Conservation (phyloP, 2,797 vertebrate genomes). For the Spheniscus humboldti region DNA sequence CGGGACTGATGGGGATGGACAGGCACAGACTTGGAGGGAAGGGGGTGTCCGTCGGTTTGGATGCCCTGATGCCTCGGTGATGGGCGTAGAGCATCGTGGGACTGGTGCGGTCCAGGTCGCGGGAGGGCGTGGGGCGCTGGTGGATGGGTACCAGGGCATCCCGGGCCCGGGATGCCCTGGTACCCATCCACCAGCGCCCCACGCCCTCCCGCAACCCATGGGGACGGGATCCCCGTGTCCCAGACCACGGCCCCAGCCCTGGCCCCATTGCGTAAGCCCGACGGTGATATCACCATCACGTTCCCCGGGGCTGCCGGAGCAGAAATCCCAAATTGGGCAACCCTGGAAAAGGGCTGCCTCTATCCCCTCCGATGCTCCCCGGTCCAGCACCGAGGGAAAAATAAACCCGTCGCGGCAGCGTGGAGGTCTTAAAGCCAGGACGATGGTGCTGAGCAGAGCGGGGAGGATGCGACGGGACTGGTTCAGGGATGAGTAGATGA, state of each 20-base stretch:
- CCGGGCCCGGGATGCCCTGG: neutral
- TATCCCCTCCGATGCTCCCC: accelerated
- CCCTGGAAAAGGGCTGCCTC: neutral
- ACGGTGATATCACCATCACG: neutral
- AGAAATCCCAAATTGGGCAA: slow-evolving; percentile 63
- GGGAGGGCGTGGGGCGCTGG: accelerated
- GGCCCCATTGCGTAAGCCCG: accelerated
- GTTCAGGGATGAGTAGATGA: too few relatives aligned
- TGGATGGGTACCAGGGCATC: neutral
- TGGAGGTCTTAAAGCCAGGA: neutral
- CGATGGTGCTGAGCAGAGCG: neutral
- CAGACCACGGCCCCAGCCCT: neutral
- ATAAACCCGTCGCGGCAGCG: too few relatives aligned
- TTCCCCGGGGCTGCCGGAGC: neutral
- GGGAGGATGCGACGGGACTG: neutral
- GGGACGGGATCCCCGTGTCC: neutral
- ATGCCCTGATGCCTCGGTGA: neutral
- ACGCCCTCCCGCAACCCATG: accelerated
- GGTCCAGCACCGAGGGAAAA: neutral
- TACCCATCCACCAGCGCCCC: accelerated
- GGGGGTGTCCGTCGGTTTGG: neutral
- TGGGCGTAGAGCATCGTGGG: neutral
- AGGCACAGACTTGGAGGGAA: neutral
- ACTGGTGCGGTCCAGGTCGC: neutral
- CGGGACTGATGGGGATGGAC: neutral